Conservation (phyloP, 2,888 invertebrate genomes). For the Drosophila emarginata region DNA sequence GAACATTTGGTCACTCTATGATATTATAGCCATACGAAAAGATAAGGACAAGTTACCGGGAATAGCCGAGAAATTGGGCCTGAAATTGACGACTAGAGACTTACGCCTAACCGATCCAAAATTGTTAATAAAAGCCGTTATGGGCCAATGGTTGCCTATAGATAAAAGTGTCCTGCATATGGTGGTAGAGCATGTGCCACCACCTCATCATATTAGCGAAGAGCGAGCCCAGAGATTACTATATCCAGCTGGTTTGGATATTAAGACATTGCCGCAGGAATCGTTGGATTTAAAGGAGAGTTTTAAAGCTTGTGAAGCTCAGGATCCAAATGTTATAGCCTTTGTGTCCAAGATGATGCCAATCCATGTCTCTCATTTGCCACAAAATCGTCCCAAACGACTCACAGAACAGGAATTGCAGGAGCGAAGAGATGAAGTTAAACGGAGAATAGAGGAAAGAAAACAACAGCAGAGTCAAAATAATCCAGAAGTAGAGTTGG, state of each 20-base stretch:
- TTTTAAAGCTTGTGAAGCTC: conserved; percentile 87
- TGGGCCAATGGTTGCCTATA: conserved; percentile 95
- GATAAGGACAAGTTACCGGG: conserved; percentile 88
- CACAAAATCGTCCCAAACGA: conserved; percentile 91
- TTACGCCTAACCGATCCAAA: conserved; percentile 90
- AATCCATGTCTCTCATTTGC: conserved; percentile 88
- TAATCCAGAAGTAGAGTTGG: conserved; percentile 34
- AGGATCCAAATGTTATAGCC: conserved; percentile 86
- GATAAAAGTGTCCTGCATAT: conserved; percentile 91
- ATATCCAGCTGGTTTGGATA: conserved; percentile 87
- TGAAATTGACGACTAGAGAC: conserved; percentile 90
- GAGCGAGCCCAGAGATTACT: conserved; percentile 93
- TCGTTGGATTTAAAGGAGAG: conserved; percentile 88
- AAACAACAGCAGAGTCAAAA: conserved; percentile 54
- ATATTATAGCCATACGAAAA: conserved; percentile 89
- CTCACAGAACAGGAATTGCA: conserved; percentile 89
- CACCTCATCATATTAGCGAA: conserved; percentile 89
- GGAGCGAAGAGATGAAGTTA: conserved; percentile 86
- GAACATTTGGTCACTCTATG: conserved; percentile 95
- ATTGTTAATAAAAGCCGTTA: conserved; percentile 90
- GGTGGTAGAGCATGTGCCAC: conserved; percentile 91
- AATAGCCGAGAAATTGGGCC: conserved; percentile 89
- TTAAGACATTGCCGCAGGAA: conserved; percentile 87
- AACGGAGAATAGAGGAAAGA: conserved; percentile 86
- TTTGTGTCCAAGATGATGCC: conserved; percentile 89